A percentile compares a stretch with the other conserved stretches of the same genome.
phyloP scores from a whole-genome alignment of 2,113 vertebrate species.

The Crocuta crocuta region DNA sequence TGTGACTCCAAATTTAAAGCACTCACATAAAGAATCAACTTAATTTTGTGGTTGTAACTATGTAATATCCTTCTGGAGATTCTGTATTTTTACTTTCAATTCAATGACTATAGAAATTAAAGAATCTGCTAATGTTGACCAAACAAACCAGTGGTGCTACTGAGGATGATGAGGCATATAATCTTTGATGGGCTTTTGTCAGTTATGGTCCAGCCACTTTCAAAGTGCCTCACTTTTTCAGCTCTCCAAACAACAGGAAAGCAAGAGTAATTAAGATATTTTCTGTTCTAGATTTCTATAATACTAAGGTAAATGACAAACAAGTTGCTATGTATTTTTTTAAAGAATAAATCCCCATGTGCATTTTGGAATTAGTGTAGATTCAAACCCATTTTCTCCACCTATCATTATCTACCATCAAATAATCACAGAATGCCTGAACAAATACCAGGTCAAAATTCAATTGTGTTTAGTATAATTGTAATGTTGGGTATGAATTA shows the following conservation, averaged over 20 bases:
- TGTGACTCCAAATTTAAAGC: slow-evolving; percentile 8
- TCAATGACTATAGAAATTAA: background rate
- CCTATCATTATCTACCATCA: background rate
- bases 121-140: background rate
- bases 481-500: background rate
- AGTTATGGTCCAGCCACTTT: background rate
- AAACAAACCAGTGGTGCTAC: background rate
- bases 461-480: background rate
- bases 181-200: background rate
- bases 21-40: background rate
- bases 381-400: background rate
- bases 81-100: background rate
- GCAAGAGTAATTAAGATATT: background rate
- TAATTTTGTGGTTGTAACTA: background rate
- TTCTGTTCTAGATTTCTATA: background rate
- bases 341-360: background rate
- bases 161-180: background rate
- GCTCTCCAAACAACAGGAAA: background rate
- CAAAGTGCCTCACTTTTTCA: background rate
- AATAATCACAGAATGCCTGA: background rate
- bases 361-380: background rate
- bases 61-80: background rate
- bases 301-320: background rate
- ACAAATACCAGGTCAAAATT: slow-evolving; percentile 15
- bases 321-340: background rate